These are phyloP conservation scores for Chouioia cunea DNA, from an alignment of 2,888 invertebrate species.

Conservation along the genomic window DNA sequence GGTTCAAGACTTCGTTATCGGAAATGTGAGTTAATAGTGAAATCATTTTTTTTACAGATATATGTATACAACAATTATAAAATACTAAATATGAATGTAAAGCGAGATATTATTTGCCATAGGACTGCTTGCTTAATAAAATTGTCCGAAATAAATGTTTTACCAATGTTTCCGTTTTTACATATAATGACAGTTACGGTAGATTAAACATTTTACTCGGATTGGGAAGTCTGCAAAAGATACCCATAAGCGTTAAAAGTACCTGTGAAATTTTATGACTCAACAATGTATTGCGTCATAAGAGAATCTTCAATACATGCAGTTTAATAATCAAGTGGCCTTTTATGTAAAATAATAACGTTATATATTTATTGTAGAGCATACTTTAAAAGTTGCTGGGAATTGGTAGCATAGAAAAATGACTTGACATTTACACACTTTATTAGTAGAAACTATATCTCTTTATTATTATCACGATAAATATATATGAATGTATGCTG, in stretches of 20 bases:
- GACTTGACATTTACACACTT: too few relatives aligned
- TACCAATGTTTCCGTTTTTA: constrained; percentile 2
- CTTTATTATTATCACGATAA: too few relatives aligned
- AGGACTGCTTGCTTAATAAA: constrained; percentile 1
- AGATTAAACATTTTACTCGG: constrained; percentile 19
- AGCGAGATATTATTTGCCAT: background rate
- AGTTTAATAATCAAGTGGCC: constrained; percentile 57
- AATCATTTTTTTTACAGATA: too few relatives aligned
- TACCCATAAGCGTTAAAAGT: constrained; percentile 48
- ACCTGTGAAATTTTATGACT: constrained; percentile 45
- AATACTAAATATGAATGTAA: too few relatives aligned
- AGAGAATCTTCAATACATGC: constrained; percentile 43
- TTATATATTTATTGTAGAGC: constrained; percentile 52
- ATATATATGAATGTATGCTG: too few relatives aligned
- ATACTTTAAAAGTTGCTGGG: too few relatives aligned
- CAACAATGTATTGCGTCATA: constrained; percentile 39
- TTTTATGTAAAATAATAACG: constrained; percentile 59
- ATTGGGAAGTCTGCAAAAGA: constrained; percentile 40
- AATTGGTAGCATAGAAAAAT: too few relatives aligned
- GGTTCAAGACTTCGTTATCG: too few relatives aligned
- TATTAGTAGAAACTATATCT: too few relatives aligned
- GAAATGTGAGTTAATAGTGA: too few relatives aligned
- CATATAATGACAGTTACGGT: constrained; percentile 10
- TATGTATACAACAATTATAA: too few relatives aligned
- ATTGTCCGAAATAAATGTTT: constrained; percentile 6